Base-by-base conservation (phyloP, 2,888 invertebrate species). In the Drosophila mulleri region DNA sequence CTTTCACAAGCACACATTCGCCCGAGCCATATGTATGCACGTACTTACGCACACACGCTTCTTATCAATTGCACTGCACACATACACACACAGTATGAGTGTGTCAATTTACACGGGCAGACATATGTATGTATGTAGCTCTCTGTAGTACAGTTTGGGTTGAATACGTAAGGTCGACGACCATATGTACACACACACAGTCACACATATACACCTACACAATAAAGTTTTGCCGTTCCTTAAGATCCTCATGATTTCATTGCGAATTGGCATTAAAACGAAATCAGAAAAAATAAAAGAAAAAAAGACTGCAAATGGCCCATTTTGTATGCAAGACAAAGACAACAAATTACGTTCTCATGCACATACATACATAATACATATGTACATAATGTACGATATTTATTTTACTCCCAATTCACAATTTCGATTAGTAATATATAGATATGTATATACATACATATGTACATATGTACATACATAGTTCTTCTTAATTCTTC, bases 291-390 rank as follows among this genome's bases (percentile, higher is more conserved):
- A 66, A 9, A 11, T 20, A 50, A 64, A 23, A 3, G 18, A n/a
- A 29, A 42, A 20, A 26, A 29, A 50, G 37, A 29, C 20, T 18
- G 26, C 5, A 57, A 35, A 41, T 41, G 67, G 23, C 47, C 47
- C 64, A 63, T 67, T 62, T 41, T 44, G 29, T 54, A 50, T 59
- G 44, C 45, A 54, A 74, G 57, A 74, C 68, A 69, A 54, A 60
- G 56, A 68, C 59, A 60, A 50, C 32, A 67, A 54, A 45, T n/a
- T 29, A 74, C 44, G 6, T 35, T n/a, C 50, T 52, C 75, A 67
- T n/a, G 29, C 58, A 65, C 66, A 61, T 66, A 47, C 26, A 42
- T 20, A 20, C 29, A 20, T 61, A 62, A 32, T 64, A 62, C 74
- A 66, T 68, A 8, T 7, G 16, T 56, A 44, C 56, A 56, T 32